These are phyloP conservation scores for Poeciliopsis occidentalis DNA, from an alignment of 2,113 vertebrate species.

Conservation along the genomic window DNA sequence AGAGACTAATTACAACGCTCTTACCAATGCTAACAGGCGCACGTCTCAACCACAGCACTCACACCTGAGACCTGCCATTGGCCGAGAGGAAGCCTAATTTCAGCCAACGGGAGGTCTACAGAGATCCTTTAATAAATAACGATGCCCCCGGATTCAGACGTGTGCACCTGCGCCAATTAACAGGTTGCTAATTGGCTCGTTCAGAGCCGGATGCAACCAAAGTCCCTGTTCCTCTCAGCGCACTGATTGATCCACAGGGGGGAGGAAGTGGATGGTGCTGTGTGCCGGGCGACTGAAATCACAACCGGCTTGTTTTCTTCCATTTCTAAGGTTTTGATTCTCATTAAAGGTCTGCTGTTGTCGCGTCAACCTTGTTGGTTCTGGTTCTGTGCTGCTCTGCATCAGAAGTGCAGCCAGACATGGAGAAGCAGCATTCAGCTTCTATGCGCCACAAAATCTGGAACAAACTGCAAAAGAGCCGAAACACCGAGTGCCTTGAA, in stretches of 20 bases:
- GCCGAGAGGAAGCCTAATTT: slow-evolving; percentile 86
- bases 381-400: no score
- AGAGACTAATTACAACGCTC: slow-evolving; percentile 92
- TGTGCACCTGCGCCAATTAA: slow-evolving; percentile 79
- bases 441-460: no score
- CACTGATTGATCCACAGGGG: slow-evolving; percentile 57
- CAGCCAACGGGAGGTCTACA: slow-evolving; percentile 84
- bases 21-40: slow-evolving; percentile 86
- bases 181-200: slow-evolving; percentile 77
- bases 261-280: slow-evolving; percentile 26
- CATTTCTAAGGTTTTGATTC: not conserved
- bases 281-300: not conserved
- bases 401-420: no score
- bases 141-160: slow-evolving; percentile 69
- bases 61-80: slow-evolving; percentile 92
- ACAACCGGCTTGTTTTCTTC: slow-evolving; percentile 10
- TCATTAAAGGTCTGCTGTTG: not conserved
- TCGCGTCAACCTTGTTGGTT: no score
- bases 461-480: no score
- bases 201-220: slow-evolving; percentile 52
- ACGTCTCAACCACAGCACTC: slow-evolving; percentile 86
- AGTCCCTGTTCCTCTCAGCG: slow-evolving; percentile 36
- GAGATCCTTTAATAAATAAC: slow-evolving; percentile 76
- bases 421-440: no score
- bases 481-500: no score